Base-by-base conservation (phyloP, 2,888 invertebrate genomes). In the Polyommatus icarus region DNA sequence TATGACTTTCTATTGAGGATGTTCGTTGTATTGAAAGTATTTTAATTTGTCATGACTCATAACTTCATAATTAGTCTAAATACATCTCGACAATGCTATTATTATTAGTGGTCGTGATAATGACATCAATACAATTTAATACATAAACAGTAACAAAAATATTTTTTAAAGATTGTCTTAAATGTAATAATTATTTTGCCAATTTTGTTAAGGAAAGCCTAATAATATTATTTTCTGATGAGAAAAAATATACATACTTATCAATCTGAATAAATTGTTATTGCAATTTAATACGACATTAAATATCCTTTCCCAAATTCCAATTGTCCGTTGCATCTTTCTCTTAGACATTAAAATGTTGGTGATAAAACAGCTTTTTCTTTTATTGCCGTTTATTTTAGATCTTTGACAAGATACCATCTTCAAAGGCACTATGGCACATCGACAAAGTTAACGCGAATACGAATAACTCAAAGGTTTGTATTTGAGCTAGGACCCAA, bases 321-420 rank as follows among this genome's bases (percentile, higher is more conserved):
- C 12, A 3, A 50, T 24, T 50, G 15, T 50, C 20, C 24, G 50
- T 24, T 46, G 10, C 50, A 24, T 75, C 24, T 46, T 24, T 6
- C 20, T 20, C 50, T 5, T 29, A 67, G 4, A 75, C 24, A 32
- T n/a, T 73, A n/a, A 46, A 73, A 73, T 8, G n/a, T 73, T 15
- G 40, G 40, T n/a, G 73, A n/a, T 20, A 50, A 50, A 15, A 24
- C 15, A n/a, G 20, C 12, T 24, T 75, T 50, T 75, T 20, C 73
- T 50, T 46, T 73, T 73, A 61, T 61, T 61, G 61, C 24, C 24
- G 29, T 67, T 67, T 67, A 67, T 67, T 67, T 67, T 67, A 29
- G 61, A 61, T 61, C 20, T 61, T 61, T 61, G 7, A n/a, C 10
- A 46, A 10, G 46, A 46, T 0, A 3, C 46, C 46, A 46, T 46